Percentiles rank a stretch among this genome's conserved stretches.
Evolutionary conservation across 2,888 invertebrate species (phyloP).

Genomic region (Acronicta psi): DNA sequence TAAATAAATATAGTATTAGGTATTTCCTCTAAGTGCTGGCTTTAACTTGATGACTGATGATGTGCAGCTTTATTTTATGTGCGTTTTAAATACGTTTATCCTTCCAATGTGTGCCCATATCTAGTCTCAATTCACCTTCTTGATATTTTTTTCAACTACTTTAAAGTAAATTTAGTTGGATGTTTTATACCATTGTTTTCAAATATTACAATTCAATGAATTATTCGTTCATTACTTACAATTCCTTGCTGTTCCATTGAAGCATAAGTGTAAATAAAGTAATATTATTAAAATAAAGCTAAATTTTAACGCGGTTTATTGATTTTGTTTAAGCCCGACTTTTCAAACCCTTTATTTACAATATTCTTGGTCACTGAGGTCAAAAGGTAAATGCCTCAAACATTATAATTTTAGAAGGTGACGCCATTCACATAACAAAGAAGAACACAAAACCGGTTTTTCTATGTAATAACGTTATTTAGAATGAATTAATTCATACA

Average conservation of each 20-base stretch:
- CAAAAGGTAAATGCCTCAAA: background rate
- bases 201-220: conserved; percentile 40
- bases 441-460: conserved; percentile 8
- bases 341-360: too few species aligned
- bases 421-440: conserved; percentile 33
- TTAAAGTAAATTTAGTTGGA: conserved; percentile 30
- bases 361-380: background rate
- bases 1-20: conserved; percentile 31
- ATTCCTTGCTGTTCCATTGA: conserved; percentile 87
- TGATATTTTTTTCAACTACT: conserved; percentile 25
- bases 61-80: conserved; percentile 51
- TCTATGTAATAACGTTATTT: conserved; percentile 11
- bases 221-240: conserved; percentile 78
- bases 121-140: conserved; percentile 39
- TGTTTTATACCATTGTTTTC: conserved; percentile 44
- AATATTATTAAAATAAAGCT: conserved; percentile 30
- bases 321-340: background rate
- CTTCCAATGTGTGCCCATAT: conserved; percentile 47
- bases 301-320: background rate
- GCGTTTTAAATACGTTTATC: conserved; percentile 44
- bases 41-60: conserved; percentile 49
- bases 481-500: conserved; percentile 8
- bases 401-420: conserved; percentile 10
- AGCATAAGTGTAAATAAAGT: conserved; percentile 77
- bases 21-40: conserved; percentile 54